Evolutionary conservation across 2,888 invertebrate species (phyloP).

Genomic region (Scaptomyza flava): DNA sequence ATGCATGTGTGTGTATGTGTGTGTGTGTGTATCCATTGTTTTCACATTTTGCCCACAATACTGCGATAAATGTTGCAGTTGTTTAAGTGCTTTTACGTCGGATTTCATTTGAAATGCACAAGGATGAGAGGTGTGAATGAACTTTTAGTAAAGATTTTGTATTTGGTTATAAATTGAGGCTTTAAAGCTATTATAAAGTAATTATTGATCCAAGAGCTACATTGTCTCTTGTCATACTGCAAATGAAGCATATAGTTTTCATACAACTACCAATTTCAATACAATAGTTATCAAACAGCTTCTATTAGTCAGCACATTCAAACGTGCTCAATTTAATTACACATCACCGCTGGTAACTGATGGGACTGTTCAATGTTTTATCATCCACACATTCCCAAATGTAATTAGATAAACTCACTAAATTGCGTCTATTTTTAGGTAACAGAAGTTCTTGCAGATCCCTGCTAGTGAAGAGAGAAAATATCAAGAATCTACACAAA

Average conservation of each 20-base stretch:
- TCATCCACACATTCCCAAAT: slow-evolving; percentile 1
- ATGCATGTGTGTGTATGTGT: no score
- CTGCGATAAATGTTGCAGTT: slow-evolving; percentile 30
- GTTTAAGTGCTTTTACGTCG: slow-evolving; percentile 9
- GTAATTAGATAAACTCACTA: slow-evolving; percentile 11
- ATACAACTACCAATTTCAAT: not conserved
- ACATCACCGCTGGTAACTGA: slow-evolving; percentile 3
- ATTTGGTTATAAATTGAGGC: not conserved
- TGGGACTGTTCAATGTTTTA: slow-evolving; percentile 2
- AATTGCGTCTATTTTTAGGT: not conserved
- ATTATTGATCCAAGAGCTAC: not conserved
- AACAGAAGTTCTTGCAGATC: not conserved
- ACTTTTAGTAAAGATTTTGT: slow-evolving; percentile 3
- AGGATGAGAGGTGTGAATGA: slow-evolving; percentile 17
- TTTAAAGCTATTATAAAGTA: slow-evolving; percentile 5
- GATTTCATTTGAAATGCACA: slow-evolving; percentile 4
- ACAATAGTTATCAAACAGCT: slow-evolving; percentile 4
- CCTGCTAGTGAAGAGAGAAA: no score
- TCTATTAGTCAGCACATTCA: slow-evolving; percentile 5
- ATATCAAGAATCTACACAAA: no score
- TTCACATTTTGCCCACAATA: slow-evolving; percentile 11
- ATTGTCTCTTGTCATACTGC: not conserved
- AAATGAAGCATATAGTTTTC: not conserved
- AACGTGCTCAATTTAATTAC: slow-evolving; percentile 14
- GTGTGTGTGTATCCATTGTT: not conserved